Evolutionary conservation across 2,797 vertebrate species (phyloP), one percentile per base, ranked within the genome.

Genomic region (Tokudaia tokunoshimensis): DNA sequence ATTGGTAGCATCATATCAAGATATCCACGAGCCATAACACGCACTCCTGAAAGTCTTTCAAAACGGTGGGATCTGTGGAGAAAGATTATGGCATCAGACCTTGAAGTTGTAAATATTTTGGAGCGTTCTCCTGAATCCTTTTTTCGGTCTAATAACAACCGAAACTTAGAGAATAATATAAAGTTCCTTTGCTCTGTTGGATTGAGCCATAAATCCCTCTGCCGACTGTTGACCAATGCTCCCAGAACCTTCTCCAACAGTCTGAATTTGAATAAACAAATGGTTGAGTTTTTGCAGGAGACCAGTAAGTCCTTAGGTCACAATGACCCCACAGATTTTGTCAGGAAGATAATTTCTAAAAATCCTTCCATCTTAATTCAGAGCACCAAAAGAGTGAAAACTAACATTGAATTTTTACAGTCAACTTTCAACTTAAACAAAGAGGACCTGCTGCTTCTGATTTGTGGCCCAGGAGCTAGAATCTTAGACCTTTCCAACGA

Each of bases 61-160:
- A 97, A 99, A 94, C 98, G 99, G 26, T 99, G 99, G 99, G 72
- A 97, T 67, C 98, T 99, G n/a, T 99, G 99, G 99, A 98, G 98
- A 95, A 98, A 94, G 55, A 97, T 99, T 97, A 98, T 99, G 44
- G 87, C 90, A 70, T 98, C 95, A 0, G 99, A 99, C 72, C n/a
- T 47, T 15, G 98, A 99, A 97, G 98, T 99, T 72, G 65, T 99
- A 89, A 98, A 31, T 80, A 98, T 99, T 96, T 82, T 99, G 59
- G 86, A 98, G 81, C 98, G 99, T 41, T 99, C 99, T 50, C 47
- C 47, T 0, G 99, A 99, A 95, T 99, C 98, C 2, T 99, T 99
- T 98, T 99, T 99, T 97, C 98, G 99, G 72, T 99, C 98, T 20
- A 98, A 95, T 72, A 98, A 99, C 97, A 99, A 99, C 22, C 89